phyloP scores from a whole-genome alignment of 1,140 invertebrate species.

The Plutomurus gul region DNA sequence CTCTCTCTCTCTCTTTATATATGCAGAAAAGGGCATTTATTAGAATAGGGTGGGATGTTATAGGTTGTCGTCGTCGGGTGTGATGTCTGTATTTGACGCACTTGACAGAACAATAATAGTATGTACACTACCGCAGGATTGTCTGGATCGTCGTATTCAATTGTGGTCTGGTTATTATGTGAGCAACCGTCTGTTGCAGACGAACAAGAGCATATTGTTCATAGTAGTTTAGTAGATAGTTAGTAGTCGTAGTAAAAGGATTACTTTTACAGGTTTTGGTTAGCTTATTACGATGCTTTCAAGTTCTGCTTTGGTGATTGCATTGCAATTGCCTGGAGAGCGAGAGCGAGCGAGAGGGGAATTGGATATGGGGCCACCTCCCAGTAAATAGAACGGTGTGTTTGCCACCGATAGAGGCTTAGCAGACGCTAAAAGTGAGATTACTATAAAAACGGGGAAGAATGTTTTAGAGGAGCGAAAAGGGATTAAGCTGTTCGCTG shows the following conservation, averaged over 20 bases:
- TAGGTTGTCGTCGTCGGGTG: no score
- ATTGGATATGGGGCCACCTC: no score
- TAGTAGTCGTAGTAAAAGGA: not conserved
- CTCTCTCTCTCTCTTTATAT: no score
- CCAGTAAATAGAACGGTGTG: no score
- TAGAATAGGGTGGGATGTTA: not conserved
- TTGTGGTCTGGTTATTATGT: not conserved
- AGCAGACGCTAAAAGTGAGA: no score
- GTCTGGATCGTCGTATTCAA: no score
- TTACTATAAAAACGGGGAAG: not conserved
- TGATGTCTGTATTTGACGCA: not conserved
- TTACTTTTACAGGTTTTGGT: not conserved
- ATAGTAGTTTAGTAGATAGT: no score
- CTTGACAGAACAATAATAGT: not conserved
- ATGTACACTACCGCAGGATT: no score
- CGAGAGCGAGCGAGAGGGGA: not conserved
- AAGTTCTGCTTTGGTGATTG: not conserved
- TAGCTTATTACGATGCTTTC: not conserved
- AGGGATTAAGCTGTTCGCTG: not conserved
- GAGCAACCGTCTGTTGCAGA: slow-evolving; percentile 14
- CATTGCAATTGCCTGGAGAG: not conserved
- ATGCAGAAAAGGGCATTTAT: not conserved
- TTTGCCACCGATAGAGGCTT: no score
- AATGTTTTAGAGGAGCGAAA: not conserved
- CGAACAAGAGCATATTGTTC: slow-evolving; percentile 11